Evolutionary conservation across 2,888 invertebrate genomes (phyloP).

Genomic region (Leptogaster cylindrica): DNA sequence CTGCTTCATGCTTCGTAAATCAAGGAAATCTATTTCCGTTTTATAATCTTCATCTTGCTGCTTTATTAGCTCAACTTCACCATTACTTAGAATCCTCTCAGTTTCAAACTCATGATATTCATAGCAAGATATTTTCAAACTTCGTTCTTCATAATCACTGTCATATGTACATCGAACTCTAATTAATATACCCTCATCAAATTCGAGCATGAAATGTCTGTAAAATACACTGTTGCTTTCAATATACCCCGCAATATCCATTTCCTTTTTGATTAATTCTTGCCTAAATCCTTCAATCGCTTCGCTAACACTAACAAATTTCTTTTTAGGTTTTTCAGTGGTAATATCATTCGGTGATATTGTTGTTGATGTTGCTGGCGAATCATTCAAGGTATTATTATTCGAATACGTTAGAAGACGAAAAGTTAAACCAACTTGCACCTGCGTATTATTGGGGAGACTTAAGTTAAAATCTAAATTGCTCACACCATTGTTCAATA

Average conservation of each 20-base stretch:
- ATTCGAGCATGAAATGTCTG: constrained; percentile 44
- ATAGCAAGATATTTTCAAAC: constrained; percentile 43
- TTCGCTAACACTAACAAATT: constrained; percentile 41
- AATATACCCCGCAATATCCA: constrained; percentile 45
- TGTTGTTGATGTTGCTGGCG: background rate
- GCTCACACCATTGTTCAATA: background rate
- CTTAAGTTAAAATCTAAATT: background rate
- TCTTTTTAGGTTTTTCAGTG: constrained; percentile 15
- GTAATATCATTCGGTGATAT: background rate
- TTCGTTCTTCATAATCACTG: constrained; percentile 40
- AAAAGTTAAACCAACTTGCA: no score
- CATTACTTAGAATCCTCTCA: constrained; percentile 41
- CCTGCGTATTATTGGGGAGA: background rate
- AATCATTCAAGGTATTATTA: background rate
- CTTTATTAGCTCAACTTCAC: constrained; percentile 43
- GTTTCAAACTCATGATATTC: constrained; percentile 43
- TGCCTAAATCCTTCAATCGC: constrained; percentile 46
- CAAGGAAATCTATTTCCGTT: background rate
- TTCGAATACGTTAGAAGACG: background rate
- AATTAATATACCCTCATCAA: constrained; percentile 28
- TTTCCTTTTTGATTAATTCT: constrained; percentile 44
- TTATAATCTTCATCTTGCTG: constrained; percentile 6
- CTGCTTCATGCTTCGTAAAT: constrained; percentile 7
- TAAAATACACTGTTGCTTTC: constrained; percentile 44
- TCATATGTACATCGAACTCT: constrained; percentile 45